Percentiles rank a stretch among this genome's conserved stretches.
These are phyloP conservation scores for Platycnemis pennipes DNA, from an alignment of 2,888 invertebrate genomes.

Conservation along the genomic window DNA sequence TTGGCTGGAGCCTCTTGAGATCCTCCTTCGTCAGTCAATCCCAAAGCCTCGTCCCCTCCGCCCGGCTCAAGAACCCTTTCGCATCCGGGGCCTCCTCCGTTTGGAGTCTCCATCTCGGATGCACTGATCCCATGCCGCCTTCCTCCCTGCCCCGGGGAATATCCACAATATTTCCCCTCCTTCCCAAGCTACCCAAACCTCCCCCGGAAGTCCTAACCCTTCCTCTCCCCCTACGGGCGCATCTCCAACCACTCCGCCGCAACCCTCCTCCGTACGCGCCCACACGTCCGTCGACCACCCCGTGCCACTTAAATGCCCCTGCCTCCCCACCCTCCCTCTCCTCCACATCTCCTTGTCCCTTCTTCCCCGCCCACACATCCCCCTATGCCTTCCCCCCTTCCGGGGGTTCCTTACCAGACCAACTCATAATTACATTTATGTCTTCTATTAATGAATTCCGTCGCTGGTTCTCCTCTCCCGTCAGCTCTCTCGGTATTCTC, in stretches of 20 bases:
- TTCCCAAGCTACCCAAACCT: no score
- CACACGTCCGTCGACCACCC: neutral
- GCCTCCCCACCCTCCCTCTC: neutral
- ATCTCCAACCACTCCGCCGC: neutral
- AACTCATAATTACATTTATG: slow-evolving; percentile 62
- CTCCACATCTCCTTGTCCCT: neutral
- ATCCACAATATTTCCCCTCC: neutral
- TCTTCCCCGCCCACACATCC: neutral
- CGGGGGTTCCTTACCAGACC: neutral
- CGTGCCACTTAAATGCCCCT: slow-evolving; percentile 21
- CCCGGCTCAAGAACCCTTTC: neutral
- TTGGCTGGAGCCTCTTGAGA: neutral
- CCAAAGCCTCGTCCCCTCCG: neutral
- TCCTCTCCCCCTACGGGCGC: neutral
- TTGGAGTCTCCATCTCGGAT: slow-evolving; percentile 1
- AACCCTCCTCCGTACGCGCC: neutral
- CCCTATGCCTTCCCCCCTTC: neutral
- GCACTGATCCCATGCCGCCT: neutral
- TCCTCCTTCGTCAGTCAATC: neutral
- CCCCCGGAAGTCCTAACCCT: slow-evolving; percentile 16
- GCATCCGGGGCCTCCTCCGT: neutral
- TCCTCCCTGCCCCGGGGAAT: neutral
- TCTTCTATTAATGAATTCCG: slow-evolving; percentile 52
- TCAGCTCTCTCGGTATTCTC: neutral
- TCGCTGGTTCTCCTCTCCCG: neutral